phyloP scores from a whole-genome alignment of 1,140 invertebrate species.

The Nymphalis io region DNA sequence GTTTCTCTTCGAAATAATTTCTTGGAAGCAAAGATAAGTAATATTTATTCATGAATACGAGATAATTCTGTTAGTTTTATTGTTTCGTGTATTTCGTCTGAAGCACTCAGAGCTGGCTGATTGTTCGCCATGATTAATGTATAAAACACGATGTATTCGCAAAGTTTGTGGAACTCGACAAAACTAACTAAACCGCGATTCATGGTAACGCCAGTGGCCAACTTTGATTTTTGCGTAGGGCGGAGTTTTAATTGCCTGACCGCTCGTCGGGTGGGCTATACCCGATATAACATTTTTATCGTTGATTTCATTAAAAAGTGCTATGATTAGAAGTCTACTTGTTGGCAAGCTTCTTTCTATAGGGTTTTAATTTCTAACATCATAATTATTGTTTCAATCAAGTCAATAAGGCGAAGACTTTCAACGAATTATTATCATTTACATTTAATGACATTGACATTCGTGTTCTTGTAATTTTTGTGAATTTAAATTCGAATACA shows the following conservation, averaged over 20 bases:
- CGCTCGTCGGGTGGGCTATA: neutral
- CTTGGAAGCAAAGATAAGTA: too few relatives aligned
- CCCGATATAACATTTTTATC: neutral
- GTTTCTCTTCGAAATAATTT: too few relatives aligned
- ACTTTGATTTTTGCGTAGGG: slow-evolving; percentile 35
- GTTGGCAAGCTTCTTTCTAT: too few relatives aligned
- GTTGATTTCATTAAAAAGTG: neutral
- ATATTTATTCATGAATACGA: too few relatives aligned
- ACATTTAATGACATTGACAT: too few relatives aligned
- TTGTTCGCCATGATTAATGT: slow-evolving; percentile 44
- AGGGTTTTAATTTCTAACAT: too few relatives aligned
- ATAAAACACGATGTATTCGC: slow-evolving; percentile 39
- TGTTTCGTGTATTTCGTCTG: slow-evolving; percentile 1
- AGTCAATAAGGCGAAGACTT: too few relatives aligned
- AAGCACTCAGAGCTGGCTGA: slow-evolving; percentile 38
- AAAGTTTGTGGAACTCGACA: slow-evolving; percentile 27
- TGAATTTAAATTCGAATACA: too few relatives aligned
- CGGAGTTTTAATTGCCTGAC: slow-evolving; percentile 28
- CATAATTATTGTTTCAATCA: too few relatives aligned
- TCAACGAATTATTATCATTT: too few relatives aligned
- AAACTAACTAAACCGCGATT: slow-evolving; percentile 37
- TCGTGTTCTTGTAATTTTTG: too few relatives aligned
- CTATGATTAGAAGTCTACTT: too few relatives aligned
- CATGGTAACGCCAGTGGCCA: slow-evolving; percentile 30
- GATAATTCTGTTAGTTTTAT: neutral